phyloP scores from a whole-genome alignment of 2,797 vertebrate genomes.

The Phoebastria nigripes region DNA sequence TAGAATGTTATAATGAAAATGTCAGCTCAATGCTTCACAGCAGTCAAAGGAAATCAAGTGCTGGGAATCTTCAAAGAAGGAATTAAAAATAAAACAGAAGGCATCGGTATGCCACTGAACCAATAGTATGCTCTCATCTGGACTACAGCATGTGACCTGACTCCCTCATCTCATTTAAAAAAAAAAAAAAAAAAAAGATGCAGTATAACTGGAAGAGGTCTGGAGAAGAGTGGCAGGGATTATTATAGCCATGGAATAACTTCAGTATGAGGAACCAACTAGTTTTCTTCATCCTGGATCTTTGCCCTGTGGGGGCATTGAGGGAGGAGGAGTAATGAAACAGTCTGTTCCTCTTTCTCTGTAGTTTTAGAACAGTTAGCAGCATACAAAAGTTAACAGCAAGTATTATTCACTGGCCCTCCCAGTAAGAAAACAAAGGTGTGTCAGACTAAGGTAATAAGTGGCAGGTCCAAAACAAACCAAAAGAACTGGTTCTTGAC shows the following conservation, averaged over 20 bases:
- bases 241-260: neutral
- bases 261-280: neutral
- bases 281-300: neutral
- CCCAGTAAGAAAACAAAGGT: conserved; percentile 64
- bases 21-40: neutral
- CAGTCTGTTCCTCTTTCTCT: neutral
- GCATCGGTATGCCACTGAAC: neutral
- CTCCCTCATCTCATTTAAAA: neutral
- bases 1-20: neutral
- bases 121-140: neutral
- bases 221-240: neutral
- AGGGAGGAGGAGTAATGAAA: neutral
- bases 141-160: neutral
- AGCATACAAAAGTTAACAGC: neutral
- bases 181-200: neutral
- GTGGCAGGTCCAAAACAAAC: conserved; percentile 42
- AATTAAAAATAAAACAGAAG: neutral
- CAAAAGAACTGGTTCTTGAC: conserved; percentile 19
- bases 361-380: neutral
- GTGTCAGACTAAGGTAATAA: conserved; percentile 37
- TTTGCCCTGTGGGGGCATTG: neutral
- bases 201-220: neutral
- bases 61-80: neutral
- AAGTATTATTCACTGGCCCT: conserved; percentile 19
- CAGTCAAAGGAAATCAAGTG: neutral